Percentiles rank a stretch among this genome's conserved stretches.
Evolutionary conservation across 2,888 invertebrate species (phyloP).

Genomic region (Oxyteleia sp.): DNA sequence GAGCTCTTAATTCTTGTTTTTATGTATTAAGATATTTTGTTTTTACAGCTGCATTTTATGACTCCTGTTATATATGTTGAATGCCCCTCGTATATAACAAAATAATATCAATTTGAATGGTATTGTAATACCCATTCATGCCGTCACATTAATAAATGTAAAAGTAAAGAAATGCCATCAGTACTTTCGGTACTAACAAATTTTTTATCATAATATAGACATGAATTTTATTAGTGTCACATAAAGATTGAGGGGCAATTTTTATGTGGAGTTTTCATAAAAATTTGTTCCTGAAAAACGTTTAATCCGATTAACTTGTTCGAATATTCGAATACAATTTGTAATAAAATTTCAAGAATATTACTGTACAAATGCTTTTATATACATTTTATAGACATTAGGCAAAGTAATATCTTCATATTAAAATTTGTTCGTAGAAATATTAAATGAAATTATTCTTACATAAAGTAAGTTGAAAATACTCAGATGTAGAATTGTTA

Average conservation of each 20-base stretch:
- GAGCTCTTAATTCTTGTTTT: constrained; percentile 6
- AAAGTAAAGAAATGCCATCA: not conserved
- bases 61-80: too few species aligned
- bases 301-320: constrained; percentile 22
- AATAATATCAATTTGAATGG: too few species aligned
- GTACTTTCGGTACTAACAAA: constrained; percentile 9
- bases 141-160: not conserved
- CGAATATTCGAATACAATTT: constrained; percentile 27
- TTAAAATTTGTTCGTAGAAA: constrained; percentile 3
- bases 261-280: constrained; percentile 19
- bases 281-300: constrained; percentile 18
- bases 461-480: not conserved
- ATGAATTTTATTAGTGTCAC: constrained; percentile 15
- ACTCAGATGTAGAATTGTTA: too few species aligned
- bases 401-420: not conserved
- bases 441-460: not conserved
- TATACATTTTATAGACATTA: constrained; percentile 10
- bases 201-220: constrained; percentile 20
- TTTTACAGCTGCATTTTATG: constrained; percentile 4
- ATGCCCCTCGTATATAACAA: too few species aligned
- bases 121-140: not conserved
- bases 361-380: not conserved
- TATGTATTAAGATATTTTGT: constrained; percentile 2
- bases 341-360: constrained; percentile 23
- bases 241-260: constrained; percentile 22